Conservation (phyloP, 2,888 invertebrate genomes). For the Coenonympha glycerion region DNA sequence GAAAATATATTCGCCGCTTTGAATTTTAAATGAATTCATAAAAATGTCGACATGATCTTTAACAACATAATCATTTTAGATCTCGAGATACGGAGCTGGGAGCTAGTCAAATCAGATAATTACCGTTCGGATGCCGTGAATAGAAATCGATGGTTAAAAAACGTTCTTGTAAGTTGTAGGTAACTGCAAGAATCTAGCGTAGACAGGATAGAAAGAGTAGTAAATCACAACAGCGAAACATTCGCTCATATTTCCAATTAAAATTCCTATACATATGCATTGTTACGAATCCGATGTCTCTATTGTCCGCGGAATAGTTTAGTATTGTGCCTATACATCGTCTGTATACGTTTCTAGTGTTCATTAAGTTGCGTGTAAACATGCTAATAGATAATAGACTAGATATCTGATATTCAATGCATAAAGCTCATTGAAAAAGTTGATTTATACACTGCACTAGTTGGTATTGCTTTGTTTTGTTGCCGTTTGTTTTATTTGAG, state of each 20-base stretch:
- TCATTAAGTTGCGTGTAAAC: slow-evolving; percentile 47
- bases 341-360: slow-evolving; percentile 56
- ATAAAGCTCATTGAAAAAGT: slow-evolving; percentile 26
- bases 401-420: slow-evolving; percentile 24
- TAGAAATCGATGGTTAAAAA: slow-evolving; percentile 47
- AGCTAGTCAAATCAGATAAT: slow-evolving; percentile 17
- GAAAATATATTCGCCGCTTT: slow-evolving; percentile 25
- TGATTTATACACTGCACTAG: slow-evolving; percentile 18
- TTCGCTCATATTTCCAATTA: slow-evolving; percentile 69
- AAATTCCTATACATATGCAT: slow-evolving; percentile 65
- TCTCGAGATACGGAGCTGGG: slow-evolving; percentile 11
- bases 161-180: too few relatives aligned
- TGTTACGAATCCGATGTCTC: slow-evolving; percentile 67
- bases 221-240: slow-evolving; percentile 51
- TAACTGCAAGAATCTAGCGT: slow-evolving; percentile 27
- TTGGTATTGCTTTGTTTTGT: slow-evolving; percentile 14
- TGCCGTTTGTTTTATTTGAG: slow-evolving; percentile 16
- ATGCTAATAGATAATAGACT: slow-evolving; percentile 31
- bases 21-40: slow-evolving; percentile 16
- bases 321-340: slow-evolving; percentile 43
- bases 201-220: slow-evolving; percentile 44
- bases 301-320: slow-evolving; percentile 65
- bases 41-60: slow-evolving; percentile 11
- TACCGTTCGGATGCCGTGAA: slow-evolving; percentile 30
- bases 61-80: slow-evolving; percentile 6